These are phyloP conservation scores for Salmo trutta DNA, from an alignment of 2,797 vertebrate genomes.

Conservation along the genomic window DNA sequence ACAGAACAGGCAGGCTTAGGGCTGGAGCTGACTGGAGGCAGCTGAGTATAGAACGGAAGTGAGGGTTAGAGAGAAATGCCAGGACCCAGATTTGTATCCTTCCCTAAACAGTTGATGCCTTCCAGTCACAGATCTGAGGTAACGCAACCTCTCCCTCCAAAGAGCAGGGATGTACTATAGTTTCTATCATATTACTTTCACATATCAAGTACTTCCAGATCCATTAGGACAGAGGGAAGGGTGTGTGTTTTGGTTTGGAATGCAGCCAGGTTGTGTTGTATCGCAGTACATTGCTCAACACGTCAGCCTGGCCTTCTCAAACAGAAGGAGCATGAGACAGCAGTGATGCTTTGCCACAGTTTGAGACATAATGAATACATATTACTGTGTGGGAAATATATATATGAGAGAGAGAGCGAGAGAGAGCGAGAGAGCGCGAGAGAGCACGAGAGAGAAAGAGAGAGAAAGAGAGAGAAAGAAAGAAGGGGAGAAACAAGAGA, in stretches of 20 bases:
- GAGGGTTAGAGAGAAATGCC: neutral
- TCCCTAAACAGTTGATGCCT: neutral
- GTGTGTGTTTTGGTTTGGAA: neutral
- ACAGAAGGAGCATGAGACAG: neutral
- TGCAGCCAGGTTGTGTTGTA: too few species aligned
- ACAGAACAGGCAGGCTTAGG: neutral
- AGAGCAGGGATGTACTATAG: neutral
- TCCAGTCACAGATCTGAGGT: neutral
- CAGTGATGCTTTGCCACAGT: conserved; percentile 11
- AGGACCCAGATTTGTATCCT: neutral
- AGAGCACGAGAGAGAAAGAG: too few species aligned
- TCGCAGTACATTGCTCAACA: neutral
- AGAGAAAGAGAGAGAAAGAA: too few species aligned
- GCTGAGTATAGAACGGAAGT: neutral
- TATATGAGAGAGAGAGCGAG: neutral
- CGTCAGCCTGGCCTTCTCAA: neutral
- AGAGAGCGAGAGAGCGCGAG: neutral
- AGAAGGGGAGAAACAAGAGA: too few species aligned
- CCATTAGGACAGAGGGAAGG: neutral
- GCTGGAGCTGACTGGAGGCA: neutral
- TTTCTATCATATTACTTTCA: neutral
- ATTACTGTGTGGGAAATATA: neutral
- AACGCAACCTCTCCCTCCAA: neutral
- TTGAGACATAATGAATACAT: neutral
- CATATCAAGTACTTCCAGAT: neutral